Conservation (phyloP, 2,888 invertebrate genomes). For the Acanthosepion pharaonis region DNA sequence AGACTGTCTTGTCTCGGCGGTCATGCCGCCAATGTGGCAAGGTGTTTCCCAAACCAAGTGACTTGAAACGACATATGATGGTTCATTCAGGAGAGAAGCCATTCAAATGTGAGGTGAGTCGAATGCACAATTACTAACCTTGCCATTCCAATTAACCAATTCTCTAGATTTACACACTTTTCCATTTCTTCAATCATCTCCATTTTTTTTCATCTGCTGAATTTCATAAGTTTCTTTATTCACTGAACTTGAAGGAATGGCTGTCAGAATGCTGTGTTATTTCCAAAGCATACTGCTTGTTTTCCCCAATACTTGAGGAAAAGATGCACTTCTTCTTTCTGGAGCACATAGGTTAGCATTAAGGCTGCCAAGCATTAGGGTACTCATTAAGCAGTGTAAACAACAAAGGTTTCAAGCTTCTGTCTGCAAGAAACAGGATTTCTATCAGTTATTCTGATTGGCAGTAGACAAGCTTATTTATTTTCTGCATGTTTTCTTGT, state of each 20-base stretch:
- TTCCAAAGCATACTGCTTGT: neutral
- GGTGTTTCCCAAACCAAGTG: slow-evolving; percentile 70
- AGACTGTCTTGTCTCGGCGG: slow-evolving; percentile 40
- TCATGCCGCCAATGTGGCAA: slow-evolving; percentile 60
- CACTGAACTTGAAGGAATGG: neutral
- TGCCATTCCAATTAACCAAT: neutral
- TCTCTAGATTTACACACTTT: slow-evolving; percentile 24
- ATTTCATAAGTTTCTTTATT: neutral
- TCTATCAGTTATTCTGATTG: neutral
- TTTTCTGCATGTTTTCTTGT: slow-evolving; percentile 33
- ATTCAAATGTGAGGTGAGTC: slow-evolving; percentile 68
- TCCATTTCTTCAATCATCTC: neutral
- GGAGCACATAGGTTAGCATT: neutral
- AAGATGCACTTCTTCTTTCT: neutral
- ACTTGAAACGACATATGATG: slow-evolving; percentile 71
- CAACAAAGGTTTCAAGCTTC: neutral
- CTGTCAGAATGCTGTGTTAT: slow-evolving; percentile 33
- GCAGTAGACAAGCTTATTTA: slow-evolving; percentile 33
- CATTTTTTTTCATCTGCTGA: slow-evolving; percentile 24
- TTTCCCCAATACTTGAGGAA: neutral
- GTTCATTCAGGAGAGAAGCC: slow-evolving; percentile 70
- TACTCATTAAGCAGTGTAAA: neutral
- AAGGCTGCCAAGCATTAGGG: neutral
- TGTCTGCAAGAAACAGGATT: neutral
- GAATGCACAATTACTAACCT: slow-evolving; percentile 38